phyloP scores from a whole-genome alignment of 92 coral and sea anemone species.

The Virgularia gustaviana region DNA sequence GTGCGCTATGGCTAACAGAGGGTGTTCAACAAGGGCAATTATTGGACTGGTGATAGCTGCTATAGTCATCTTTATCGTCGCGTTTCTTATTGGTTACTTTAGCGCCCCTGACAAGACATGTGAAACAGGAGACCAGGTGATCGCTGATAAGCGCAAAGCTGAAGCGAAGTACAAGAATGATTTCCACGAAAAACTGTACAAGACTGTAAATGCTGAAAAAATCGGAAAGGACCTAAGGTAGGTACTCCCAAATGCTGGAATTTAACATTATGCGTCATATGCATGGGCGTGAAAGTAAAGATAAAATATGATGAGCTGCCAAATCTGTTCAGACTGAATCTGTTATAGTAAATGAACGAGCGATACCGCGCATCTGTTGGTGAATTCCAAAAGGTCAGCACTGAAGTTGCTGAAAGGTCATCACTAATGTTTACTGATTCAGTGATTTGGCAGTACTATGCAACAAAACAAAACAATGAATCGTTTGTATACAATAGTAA shows the following conservation, averaged over 20 bases:
- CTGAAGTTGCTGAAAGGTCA: too few relatives aligned
- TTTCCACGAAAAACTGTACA: not conserved
- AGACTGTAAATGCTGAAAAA: not conserved
- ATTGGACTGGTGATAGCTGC: not conserved
- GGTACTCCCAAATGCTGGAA: too few relatives aligned
- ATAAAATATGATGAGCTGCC: too few relatives aligned
- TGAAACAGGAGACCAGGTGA: not conserved
- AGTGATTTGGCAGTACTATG: too few relatives aligned
- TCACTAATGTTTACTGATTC: too few relatives aligned
- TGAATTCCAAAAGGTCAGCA: too few relatives aligned
- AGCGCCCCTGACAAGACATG: not conserved
- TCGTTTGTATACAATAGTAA: too few relatives aligned
- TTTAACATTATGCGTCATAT: not conserved
- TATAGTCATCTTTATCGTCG: not conserved
- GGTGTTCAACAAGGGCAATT: not conserved
- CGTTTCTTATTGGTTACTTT: not conserved
- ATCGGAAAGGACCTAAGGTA: conserved; percentile 18
- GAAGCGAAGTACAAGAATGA: conserved; percentile 2
- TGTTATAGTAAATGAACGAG: too few relatives aligned
- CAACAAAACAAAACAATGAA: too few relatives aligned
- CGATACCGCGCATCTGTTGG: too few relatives aligned
- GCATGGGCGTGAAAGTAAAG: not conserved
- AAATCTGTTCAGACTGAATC: too few relatives aligned
- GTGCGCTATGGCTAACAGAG: not conserved
- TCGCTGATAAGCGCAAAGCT: conserved; percentile 5